phyloP scores from a whole-genome alignment of 1,140 invertebrate genomes.

The Hycleus phaleratus region DNA sequence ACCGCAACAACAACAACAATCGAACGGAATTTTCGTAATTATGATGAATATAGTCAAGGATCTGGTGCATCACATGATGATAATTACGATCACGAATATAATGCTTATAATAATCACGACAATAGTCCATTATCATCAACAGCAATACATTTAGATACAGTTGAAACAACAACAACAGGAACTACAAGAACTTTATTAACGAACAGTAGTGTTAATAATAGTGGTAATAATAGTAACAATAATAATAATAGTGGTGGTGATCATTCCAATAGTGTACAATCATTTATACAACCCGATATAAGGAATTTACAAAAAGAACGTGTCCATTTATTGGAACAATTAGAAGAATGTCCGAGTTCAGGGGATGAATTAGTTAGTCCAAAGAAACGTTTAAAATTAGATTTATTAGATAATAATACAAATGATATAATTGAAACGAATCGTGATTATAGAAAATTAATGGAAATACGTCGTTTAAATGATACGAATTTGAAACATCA shows the following conservation, averaged over 20 bases:
- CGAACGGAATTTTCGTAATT: constrained; percentile 48
- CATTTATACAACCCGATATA: constrained; percentile 49
- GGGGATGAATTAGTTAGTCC: constrained; percentile 58
- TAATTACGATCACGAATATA: constrained; percentile 45
- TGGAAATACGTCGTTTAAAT: constrained; percentile 47
- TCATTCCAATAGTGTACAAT: constrained; percentile 8
- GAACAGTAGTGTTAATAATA: too few relatives aligned
- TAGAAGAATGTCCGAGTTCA: constrained; percentile 64
- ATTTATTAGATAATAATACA: constrained; percentile 43
- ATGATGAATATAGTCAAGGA: constrained; percentile 58
- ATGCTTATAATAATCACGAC: not conserved
- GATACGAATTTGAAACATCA: constrained; percentile 47
- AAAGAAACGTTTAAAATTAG: constrained; percentile 57
- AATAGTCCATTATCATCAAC: constrained; percentile 28
- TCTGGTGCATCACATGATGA: constrained; percentile 56
- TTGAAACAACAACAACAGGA: not conserved
- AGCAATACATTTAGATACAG: constrained; percentile 15
- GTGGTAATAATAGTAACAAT: too few relatives aligned
- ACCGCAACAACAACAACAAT: constrained; percentile 1
- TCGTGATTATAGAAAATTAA: constrained; percentile 45
- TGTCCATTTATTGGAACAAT: constrained; percentile 59
- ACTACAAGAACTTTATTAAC: constrained; percentile 15
- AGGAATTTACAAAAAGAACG: constrained; percentile 62
- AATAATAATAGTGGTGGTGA: too few relatives aligned
- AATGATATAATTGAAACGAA: constrained; percentile 40